Percentiles rank a stretch among this genome's conserved stretches.
Conservation (phyloP, 2,113 vertebrate genomes). For the Zosterops borbonicus region DNA sequence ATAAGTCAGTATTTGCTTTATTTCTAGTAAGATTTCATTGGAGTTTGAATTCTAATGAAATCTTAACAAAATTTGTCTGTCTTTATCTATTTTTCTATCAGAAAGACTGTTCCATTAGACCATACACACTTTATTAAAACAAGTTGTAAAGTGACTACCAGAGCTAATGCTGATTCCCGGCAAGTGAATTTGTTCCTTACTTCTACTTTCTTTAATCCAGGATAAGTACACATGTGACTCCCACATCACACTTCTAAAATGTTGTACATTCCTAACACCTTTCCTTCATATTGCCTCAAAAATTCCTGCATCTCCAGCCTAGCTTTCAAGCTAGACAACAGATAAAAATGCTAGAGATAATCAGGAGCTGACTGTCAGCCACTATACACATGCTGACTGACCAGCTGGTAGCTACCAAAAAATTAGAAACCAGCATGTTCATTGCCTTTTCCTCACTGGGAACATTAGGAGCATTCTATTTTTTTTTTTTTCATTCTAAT, state of each 20-base stretch:
- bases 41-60: background rate
- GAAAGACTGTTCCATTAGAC: background rate
- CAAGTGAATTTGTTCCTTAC: background rate
- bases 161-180: background rate
- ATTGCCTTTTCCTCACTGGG: background rate
- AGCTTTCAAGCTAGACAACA: background rate
- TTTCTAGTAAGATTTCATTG: background rate
- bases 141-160: background rate
- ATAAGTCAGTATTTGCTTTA: background rate
- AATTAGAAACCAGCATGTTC: background rate
- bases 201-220: background rate
- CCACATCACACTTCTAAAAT: background rate
- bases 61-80: background rate
- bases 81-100: background rate
- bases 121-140: background rate
- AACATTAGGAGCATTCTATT: background rate
- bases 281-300: background rate
- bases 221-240: background rate
- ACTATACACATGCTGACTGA: background rate
- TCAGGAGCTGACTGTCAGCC: background rate
- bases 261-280: background rate
- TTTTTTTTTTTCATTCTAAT: background rate
- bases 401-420: background rate
- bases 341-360: background rate
- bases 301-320: background rate